These are phyloP conservation scores for Melanitta fusca DNA, from an alignment of 2,797 vertebrate genomes.

Conservation along the genomic window DNA sequence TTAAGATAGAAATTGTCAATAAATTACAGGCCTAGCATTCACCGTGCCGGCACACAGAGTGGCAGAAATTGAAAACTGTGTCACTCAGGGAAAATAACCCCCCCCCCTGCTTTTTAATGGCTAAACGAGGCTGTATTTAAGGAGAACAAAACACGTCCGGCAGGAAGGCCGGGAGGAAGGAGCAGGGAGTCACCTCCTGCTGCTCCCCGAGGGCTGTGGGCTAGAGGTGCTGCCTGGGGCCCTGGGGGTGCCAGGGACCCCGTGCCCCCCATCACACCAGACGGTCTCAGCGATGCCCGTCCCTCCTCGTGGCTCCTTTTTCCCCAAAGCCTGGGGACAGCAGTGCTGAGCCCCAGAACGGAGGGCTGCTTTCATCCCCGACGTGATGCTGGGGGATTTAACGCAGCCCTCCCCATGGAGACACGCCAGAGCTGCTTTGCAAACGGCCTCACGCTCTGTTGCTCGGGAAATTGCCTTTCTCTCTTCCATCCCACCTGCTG, in stretches of 20 bases:
- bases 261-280: accelerated
- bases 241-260: no score
- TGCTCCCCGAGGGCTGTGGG: accelerated
- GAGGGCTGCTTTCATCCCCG: no score
- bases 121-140: background rate
- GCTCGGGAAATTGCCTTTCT: no score
- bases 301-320: background rate
- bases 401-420: no score
- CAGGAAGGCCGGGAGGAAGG: background rate
- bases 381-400: no score
- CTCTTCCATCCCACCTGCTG: no score
- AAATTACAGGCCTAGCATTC: background rate
- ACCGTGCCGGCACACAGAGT: background rate
- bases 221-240: background rate
- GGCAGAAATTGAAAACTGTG: background rate
- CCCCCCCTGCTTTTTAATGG: background rate
- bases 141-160: background rate
- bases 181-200: background rate
- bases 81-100: background rate
- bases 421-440: no score
- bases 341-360: background rate
- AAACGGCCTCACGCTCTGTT: no score
- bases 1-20: constrained; percentile 38
- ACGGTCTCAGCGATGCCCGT: accelerated
- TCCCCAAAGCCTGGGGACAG: background rate